These are phyloP conservation scores for Pterois miles DNA, from an alignment of 2,797 vertebrate species.

Conservation along the genomic window DNA sequence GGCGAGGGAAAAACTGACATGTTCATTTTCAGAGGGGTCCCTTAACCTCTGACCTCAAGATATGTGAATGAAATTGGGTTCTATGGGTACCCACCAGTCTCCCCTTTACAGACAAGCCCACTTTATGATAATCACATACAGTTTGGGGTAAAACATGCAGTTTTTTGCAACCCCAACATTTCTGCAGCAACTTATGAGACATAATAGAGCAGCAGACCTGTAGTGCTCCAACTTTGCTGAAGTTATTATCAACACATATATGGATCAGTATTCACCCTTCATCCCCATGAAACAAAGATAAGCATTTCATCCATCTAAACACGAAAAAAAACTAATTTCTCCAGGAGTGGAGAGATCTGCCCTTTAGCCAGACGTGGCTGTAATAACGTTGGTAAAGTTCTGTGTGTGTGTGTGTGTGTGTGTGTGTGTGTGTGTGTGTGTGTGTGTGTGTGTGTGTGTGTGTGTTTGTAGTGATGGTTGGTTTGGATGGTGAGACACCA, in stretches of 20 bases:
- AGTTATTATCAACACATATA: neutral
- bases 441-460: slow-evolving; percentile 5
- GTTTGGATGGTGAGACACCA: slow-evolving; percentile 56
- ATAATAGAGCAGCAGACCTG: no score
- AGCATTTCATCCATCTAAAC: slow-evolving; percentile 34
- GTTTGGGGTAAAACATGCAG: no score
- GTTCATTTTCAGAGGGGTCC: no score
- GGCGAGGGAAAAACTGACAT: no score
- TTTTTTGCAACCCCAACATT: no score
- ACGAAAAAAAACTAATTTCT: slow-evolving; percentile 68
- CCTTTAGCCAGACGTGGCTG: slow-evolving; percentile 68
- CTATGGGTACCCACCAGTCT: no score
- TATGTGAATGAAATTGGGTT: no score
- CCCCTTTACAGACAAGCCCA: no score
- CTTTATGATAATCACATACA: no score
- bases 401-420: neutral
- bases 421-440: neutral
- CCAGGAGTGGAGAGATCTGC: slow-evolving; percentile 77
- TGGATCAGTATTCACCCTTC: neutral
- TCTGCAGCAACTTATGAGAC: no score
- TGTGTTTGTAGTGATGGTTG: slow-evolving; percentile 23
- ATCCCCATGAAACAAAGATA: slow-evolving; percentile 27
- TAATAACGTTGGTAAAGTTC: slow-evolving; percentile 56
- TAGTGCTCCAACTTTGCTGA: neutral
- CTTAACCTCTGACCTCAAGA: no score